Percentiles rank a stretch among this genome's conserved stretches.
Conservation (phyloP, 2,888 invertebrate genomes). For the Calephelis perditalis region DNA sequence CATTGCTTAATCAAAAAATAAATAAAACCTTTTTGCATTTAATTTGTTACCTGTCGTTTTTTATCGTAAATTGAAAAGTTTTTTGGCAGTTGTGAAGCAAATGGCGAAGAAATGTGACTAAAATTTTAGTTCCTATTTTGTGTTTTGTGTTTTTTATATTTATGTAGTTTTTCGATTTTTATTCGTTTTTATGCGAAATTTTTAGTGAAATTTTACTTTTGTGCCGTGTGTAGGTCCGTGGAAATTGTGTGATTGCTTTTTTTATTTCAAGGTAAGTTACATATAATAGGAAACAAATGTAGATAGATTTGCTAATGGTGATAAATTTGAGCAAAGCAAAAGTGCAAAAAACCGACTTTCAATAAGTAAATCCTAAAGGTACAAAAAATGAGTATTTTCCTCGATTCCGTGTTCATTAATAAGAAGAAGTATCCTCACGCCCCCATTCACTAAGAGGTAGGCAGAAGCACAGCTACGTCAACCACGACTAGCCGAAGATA, state of each 20-base stretch:
- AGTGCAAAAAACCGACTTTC: not conserved
- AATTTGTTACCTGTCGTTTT: not conserved
- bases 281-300: not conserved
- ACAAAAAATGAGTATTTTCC: too few relatives aligned
- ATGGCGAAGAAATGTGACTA: conserved; percentile 71
- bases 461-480: too few relatives aligned
- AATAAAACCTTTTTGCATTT: too few relatives aligned
- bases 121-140: conserved; percentile 67
- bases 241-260: conserved; percentile 31
- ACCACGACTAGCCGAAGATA: too few relatives aligned
- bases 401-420: too few relatives aligned
- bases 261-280: conserved; percentile 7
- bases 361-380: too few relatives aligned
- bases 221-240: conserved; percentile 41
- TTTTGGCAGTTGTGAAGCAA: conserved; percentile 49
- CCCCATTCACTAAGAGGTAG: too few relatives aligned
- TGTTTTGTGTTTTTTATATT: conserved; percentile 74
- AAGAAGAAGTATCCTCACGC: too few relatives aligned
- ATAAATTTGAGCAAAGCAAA: too few relatives aligned
- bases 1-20: too few relatives aligned
- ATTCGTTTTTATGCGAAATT: conserved; percentile 60
- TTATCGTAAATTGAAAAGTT: conserved; percentile 25
- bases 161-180: conserved; percentile 69
- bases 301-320: too few relatives aligned
- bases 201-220: conserved; percentile 43